Conservation (phyloP, 2,888 invertebrate species). For the Nymphalis polychloros region DNA sequence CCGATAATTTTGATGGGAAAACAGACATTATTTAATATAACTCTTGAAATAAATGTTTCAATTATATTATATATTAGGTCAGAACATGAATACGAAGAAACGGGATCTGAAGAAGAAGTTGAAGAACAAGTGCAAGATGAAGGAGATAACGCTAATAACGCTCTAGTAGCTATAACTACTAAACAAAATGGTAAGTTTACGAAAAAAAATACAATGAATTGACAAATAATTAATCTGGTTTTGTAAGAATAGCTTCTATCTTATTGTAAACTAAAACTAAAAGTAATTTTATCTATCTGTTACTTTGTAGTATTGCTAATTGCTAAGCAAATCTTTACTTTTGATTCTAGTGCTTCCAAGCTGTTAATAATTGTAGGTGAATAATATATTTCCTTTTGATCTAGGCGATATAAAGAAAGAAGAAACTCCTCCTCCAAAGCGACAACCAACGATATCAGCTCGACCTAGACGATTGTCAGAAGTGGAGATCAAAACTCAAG, state of each 20-base stretch:
- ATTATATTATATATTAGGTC: constrained; percentile 75
- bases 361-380: background rate
- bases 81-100: constrained; percentile 85
- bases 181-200: constrained; percentile 65
- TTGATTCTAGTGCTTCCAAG: background rate
- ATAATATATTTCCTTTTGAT: background rate
- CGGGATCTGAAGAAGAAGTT: constrained; percentile 86
- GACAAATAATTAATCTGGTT: too few species aligned
- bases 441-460: constrained; percentile 78
- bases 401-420: constrained; percentile 70
- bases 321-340: background rate
- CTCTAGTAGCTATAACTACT: constrained; percentile 59
- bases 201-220: background rate
- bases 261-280: too few species aligned
- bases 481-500: constrained; percentile 88
- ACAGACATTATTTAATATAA: too few species aligned
- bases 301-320: too few species aligned
- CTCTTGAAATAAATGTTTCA: background rate
- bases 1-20: background rate
- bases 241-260: too few species aligned
- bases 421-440: constrained; percentile 50
- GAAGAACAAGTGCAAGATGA: constrained; percentile 86
- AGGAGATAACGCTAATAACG: constrained; percentile 77
- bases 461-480: constrained; percentile 92
- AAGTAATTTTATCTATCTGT: too few species aligned